Evolutionary conservation across 2,888 invertebrate genomes (phyloP), one percentile per base, ranked within the genome.

Genomic region (Conus canariensis): DNA sequence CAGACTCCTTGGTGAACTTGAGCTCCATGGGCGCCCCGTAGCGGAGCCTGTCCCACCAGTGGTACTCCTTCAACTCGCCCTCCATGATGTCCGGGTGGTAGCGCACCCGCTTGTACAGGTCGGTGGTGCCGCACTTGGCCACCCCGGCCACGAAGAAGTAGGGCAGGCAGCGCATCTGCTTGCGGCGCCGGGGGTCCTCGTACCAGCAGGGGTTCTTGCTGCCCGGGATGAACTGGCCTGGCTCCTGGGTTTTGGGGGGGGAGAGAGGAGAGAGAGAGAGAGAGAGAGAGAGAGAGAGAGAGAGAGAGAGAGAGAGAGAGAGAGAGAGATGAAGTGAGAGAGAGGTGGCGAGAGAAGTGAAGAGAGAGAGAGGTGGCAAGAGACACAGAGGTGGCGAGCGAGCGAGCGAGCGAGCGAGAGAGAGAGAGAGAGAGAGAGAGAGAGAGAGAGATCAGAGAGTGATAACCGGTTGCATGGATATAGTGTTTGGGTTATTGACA

Each of bases 121-220:
- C 89, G 2, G 89, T 89, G 56, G 89, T 89, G 30, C 89, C 89
- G 74, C 89, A 89, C 85, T 89, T 89, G 67, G 89, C 89, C 74
- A 89, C 89, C 0, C 89, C 89, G 14, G 89, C 89, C 89, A 89
- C 89, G 77, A 83, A 89, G 77, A 89, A 89, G 89, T 85, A 89
- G 0, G 89, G 89, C 58, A 89, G 22, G 59, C 89, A 89, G 45
- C 67, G 74, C 82, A 89, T 12, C 86, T 30, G 67, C 19, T 60
- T 59, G 9, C 74, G n/a, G 12, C 58, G 56, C 10, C 5, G 16
- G 59, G 88, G 60, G 30, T 80, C 85, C n/a, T 85, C 85, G 85
- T 83, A 85, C 45, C 89, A 89, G 74, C 89, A 89, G 14, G 89
- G 89, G 89, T 89, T 89, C 85, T 85, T 89, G 74, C 58, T 58